Evolutionary conservation across 2,113 vertebrate genomes (phyloP).

Genomic region (Scophthalmus maximus): DNA sequence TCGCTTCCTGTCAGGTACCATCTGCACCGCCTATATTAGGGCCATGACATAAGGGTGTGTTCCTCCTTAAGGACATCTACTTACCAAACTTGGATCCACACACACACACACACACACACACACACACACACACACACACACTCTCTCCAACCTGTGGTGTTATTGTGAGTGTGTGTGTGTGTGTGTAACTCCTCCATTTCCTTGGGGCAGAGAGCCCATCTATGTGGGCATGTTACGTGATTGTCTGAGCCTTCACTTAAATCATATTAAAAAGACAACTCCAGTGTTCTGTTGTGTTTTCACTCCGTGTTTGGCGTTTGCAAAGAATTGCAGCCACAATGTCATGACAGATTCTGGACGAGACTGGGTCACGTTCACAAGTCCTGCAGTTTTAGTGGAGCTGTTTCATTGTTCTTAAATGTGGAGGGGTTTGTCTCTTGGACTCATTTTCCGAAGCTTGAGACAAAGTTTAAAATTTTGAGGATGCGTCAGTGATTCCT

Average conservation of each 20-base stretch:
- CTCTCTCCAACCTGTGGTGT: background rate
- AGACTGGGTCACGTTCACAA: background rate
- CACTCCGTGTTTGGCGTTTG: too few relatives aligned
- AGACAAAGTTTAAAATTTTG: too few relatives aligned
- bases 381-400: background rate
- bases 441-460: background rate
- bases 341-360: too few relatives aligned
- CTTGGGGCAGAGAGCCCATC: background rate
- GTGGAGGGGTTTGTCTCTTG: background rate
- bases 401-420: background rate
- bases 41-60: constrained; percentile 2
- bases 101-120: background rate
- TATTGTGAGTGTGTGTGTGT: too few relatives aligned
- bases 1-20: constrained; percentile 25
- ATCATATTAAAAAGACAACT: too few relatives aligned
- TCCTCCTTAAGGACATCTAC: constrained; percentile 26
- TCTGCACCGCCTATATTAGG: constrained; percentile 28
- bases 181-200: background rate
- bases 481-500: background rate
- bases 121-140: background rate
- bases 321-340: too few relatives aligned
- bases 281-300: background rate
- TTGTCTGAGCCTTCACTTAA: background rate
- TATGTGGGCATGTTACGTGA: background rate
- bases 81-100: constrained; percentile 15